These are phyloP conservation scores for Tipula lateralis DNA, from an alignment of 2,888 invertebrate genomes.

Conservation along the genomic window DNA sequence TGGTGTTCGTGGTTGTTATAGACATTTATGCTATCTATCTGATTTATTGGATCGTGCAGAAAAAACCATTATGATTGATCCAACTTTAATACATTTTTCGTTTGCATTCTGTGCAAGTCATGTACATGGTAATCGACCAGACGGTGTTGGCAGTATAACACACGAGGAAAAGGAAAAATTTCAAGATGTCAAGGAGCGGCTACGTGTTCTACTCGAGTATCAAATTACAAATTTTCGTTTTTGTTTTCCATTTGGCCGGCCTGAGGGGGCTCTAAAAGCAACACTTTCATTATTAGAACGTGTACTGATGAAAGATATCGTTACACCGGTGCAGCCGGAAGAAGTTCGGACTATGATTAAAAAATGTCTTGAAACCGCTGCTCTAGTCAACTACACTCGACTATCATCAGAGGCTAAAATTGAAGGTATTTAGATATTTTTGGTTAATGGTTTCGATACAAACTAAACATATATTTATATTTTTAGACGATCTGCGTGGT, in stretches of 20 bases:
- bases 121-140: slow-evolving; percentile 99
- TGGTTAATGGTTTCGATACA: neutral
- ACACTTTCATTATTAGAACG: slow-evolving; percentile 93
- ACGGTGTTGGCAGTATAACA: slow-evolving; percentile 97
- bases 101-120: slow-evolving; percentile 99
- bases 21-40: slow-evolving; percentile 92
- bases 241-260: slow-evolving; percentile 98
- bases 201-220: slow-evolving; percentile 87
- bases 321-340: slow-evolving; percentile 91
- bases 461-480: slow-evolving; percentile 34
- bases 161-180: slow-evolving; percentile 97
- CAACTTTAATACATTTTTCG: slow-evolving; percentile 96
- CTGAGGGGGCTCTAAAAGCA: slow-evolving; percentile 96
- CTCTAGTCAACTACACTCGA: slow-evolving; percentile 92
- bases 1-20: slow-evolving; percentile 93
- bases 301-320: slow-evolving; percentile 98
- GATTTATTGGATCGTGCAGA: slow-evolving; percentile 94
- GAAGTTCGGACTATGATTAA: slow-evolving; percentile 95
- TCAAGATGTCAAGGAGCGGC: slow-evolving; percentile 92
- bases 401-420: slow-evolving; percentile 96
- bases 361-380: slow-evolving; percentile 95
- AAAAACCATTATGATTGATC: slow-evolving; percentile 92
- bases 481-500: slow-evolving; percentile 70
- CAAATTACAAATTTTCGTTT: slow-evolving; percentile 99
- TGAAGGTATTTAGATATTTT: slow-evolving; percentile 86